phyloP scores from a whole-genome alignment of 2,113 vertebrate genomes.

The Syrrhaptes paradoxus region DNA sequence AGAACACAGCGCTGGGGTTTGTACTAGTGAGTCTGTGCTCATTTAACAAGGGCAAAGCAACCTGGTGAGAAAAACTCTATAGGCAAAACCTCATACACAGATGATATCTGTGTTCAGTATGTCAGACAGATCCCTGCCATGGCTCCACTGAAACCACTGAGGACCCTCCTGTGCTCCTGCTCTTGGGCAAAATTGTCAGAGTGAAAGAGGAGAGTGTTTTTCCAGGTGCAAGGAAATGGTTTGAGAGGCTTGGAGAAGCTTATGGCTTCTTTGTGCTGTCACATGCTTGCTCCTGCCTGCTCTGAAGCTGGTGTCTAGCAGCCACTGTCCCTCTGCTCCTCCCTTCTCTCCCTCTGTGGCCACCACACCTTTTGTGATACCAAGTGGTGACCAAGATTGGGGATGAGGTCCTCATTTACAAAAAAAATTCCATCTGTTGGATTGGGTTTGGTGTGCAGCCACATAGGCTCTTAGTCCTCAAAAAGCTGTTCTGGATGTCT shows the following conservation, averaged over 20 bases:
- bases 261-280: background rate
- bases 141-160: fast-evolving
- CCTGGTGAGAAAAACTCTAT: background rate
- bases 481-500: background rate
- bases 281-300: fast-evolving
- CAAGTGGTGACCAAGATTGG: background rate
- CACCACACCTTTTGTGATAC: background rate
- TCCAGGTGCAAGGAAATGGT: background rate
- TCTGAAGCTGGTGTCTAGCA: background rate
- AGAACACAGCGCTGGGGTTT: background rate
- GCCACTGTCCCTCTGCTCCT: background rate
- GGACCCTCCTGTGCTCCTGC: background rate
- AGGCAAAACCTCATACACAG: background rate
- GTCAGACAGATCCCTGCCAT: background rate
- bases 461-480: background rate
- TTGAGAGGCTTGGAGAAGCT: background rate
- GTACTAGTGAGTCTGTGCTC: background rate
- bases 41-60: background rate
- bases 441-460: background rate
- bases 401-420: background rate
- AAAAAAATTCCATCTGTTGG: background rate
- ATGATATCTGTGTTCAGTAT: background rate
- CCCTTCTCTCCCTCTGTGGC: background rate
- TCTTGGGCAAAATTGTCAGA: background rate
- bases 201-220: background rate